phyloP scores from a whole-genome alignment of 2,888 invertebrate species.

The Coremacera marginata region DNA sequence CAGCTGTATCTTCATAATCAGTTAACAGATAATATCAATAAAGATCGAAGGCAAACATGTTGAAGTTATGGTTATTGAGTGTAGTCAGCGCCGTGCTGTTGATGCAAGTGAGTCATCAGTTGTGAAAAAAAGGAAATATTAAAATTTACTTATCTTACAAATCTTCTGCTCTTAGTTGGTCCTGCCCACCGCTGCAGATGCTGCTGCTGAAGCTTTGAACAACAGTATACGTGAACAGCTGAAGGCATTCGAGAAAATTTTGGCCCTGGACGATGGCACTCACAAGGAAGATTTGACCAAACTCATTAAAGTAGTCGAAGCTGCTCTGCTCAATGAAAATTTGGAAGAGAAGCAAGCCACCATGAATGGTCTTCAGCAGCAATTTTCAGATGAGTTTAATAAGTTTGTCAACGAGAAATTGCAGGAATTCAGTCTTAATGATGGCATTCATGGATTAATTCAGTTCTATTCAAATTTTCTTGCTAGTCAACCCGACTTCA shows the following conservation, averaged over 20 bases:
- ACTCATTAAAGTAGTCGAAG: slow-evolving; percentile 54
- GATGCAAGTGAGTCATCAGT: slow-evolving; percentile 51
- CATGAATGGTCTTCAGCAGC: slow-evolving; percentile 46
- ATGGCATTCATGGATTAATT: slow-evolving; percentile 51
- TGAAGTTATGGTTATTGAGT: slow-evolving; percentile 52
- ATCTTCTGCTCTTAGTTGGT: slow-evolving; percentile 10
- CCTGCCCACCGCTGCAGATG: slow-evolving; percentile 45
- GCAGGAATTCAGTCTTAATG: slow-evolving; percentile 51
- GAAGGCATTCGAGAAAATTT: slow-evolving; percentile 51
- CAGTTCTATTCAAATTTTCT: slow-evolving; percentile 54
- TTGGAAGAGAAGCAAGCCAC: slow-evolving; percentile 53
- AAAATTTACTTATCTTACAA: not conserved
- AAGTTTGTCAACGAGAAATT: slow-evolving; percentile 50
- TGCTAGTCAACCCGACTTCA: slow-evolving; percentile 38
- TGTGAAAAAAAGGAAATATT: not conserved
- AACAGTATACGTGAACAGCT: slow-evolving; percentile 55
- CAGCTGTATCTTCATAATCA: slow-evolving; percentile 22
- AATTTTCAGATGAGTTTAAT: slow-evolving; percentile 56
- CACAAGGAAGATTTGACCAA: slow-evolving; percentile 54
- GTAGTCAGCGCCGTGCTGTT: slow-evolving; percentile 50
- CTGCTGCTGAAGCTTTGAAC: slow-evolving; percentile 53
- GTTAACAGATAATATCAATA: slow-evolving; percentile 31
- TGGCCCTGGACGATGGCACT: slow-evolving; percentile 50
- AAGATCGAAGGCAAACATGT: slow-evolving; percentile 47
- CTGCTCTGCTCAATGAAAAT: slow-evolving; percentile 52